These are phyloP conservation scores for Sicus ferrugineus DNA, from an alignment of 2,888 invertebrate species.

Conservation along the genomic window DNA sequence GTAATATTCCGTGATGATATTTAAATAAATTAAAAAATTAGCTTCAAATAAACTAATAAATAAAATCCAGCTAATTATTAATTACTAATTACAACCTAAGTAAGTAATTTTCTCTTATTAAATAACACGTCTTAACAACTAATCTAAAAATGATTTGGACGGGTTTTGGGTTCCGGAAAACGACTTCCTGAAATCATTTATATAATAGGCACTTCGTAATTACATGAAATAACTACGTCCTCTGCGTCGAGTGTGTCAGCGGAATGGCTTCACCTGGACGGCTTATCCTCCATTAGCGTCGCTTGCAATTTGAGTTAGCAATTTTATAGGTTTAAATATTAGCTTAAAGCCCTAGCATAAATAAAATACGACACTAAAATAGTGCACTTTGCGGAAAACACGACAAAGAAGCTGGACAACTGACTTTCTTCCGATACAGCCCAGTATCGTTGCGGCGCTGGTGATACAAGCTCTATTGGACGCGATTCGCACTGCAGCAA, in stretches of 20 bases:
- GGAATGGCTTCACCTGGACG: background rate
- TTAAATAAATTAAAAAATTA: too few species aligned
- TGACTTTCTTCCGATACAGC: too few species aligned
- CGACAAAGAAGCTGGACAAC: background rate
- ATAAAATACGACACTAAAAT: background rate
- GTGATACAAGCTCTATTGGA: constrained; percentile 37
- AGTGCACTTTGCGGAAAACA: background rate
- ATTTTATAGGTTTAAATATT: background rate
- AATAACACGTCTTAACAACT: too few species aligned
- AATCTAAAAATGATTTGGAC: too few species aligned
- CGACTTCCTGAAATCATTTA: too few species aligned
- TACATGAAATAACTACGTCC: background rate
- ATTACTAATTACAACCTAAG: too few species aligned
- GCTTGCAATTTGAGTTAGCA: background rate
- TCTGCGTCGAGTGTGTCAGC: background rate
- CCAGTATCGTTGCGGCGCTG: constrained; percentile 25
- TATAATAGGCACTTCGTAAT: too few species aligned
- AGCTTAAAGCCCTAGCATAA: background rate
- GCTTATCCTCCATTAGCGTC: background rate
- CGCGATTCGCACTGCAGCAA: constrained; percentile 23
- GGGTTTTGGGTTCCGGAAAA: too few species aligned
- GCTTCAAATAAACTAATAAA: too few species aligned
- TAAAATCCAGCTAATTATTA: too few species aligned
- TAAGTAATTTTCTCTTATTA: too few species aligned
- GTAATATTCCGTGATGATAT: too few species aligned